Base-by-base conservation (phyloP, 2,113 vertebrate species). In the Limanda limanda region DNA sequence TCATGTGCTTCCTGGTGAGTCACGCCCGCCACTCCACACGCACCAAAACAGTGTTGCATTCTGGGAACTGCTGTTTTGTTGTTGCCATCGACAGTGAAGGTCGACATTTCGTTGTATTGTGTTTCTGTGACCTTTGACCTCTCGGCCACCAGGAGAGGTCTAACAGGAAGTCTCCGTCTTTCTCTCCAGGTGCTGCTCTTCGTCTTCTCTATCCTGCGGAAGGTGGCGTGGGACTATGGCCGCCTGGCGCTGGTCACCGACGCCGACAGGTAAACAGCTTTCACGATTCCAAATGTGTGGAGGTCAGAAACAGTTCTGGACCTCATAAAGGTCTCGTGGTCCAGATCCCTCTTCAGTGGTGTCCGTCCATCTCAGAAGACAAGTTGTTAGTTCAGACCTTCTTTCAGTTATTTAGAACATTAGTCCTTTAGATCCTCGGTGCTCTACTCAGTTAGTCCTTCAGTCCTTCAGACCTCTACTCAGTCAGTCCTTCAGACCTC, bases 191-290 rank as follows among this genome's bases (percentile, higher is more conserved):
- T 96, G 52, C 92, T 99, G 54, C 93, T 99, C 72, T 98, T 99
- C 77, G 94, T 97, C 74, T 99, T 99, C 83, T 99, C 98, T 62
- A 96, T 99, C 76, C 87, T 99, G 73, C 91, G 98, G 82, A 99
- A 99, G 80, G 96, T 98, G 55, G 97, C 97, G 8, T 99, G 98
- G 98, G 97, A 99, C 91, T 99, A 99, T 0, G 98, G 98, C 61
- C 96, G 98, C 11, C 94, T 99, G 91, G 98, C 97, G n/a, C 92
- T 99, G 83, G 97, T 99, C 90, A 98, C 97, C 0, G 97, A 99
- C 76, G 97, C 97, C 20, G 98, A 99, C 95, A 99, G 98, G 98
- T 98, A 95, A 93, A 47, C 9, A 52, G 15, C 15, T 20, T 27
- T 57, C 56, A 56, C 6, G 11, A 5, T 24, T 56, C 20, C n/a